Conservation (phyloP, 2,888 invertebrate species). For the Protophormia terraenovae region DNA sequence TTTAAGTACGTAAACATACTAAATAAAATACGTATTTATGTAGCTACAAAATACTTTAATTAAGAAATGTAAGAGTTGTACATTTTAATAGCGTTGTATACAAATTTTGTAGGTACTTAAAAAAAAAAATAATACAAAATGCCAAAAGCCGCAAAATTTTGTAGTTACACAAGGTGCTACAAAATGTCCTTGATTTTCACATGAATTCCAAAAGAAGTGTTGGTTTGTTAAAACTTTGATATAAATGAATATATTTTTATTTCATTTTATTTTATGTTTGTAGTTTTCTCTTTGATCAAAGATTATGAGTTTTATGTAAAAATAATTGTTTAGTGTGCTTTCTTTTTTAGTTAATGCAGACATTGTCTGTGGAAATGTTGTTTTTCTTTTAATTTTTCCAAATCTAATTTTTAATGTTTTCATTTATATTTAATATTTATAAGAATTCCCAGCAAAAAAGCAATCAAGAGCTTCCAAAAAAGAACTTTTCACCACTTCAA, state of each 20-base stretch:
- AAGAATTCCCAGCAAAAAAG: too few relatives aligned
- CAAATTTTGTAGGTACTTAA: neutral
- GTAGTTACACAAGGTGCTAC: neutral
- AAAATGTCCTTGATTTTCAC: slow-evolving; percentile 24
- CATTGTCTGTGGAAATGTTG: neutral
- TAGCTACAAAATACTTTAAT: neutral
- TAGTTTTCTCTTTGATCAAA: slow-evolving; percentile 16
- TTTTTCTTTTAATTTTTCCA: neutral
- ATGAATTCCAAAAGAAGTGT: slow-evolving; percentile 11
- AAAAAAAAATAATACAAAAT: too few relatives aligned
- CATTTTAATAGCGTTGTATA: neutral
- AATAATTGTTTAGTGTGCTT: slow-evolving; percentile 2
- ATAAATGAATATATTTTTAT: neutral
- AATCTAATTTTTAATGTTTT: neutral
- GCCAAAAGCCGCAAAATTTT: neutral
- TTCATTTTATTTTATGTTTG: neutral
- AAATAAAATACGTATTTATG: too few relatives aligned
- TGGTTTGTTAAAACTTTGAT: neutral
- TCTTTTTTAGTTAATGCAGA: neutral
- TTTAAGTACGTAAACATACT: too few relatives aligned
- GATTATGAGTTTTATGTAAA: slow-evolving; percentile 29
- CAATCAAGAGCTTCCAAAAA: too few relatives aligned
- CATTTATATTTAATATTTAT: neutral
- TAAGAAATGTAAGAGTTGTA: neutral
- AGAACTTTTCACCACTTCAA: too few relatives aligned